These are phyloP conservation scores for Myotis planiceps DNA, from an alignment of 2,797 vertebrate genomes.

Conservation along the genomic window DNA sequence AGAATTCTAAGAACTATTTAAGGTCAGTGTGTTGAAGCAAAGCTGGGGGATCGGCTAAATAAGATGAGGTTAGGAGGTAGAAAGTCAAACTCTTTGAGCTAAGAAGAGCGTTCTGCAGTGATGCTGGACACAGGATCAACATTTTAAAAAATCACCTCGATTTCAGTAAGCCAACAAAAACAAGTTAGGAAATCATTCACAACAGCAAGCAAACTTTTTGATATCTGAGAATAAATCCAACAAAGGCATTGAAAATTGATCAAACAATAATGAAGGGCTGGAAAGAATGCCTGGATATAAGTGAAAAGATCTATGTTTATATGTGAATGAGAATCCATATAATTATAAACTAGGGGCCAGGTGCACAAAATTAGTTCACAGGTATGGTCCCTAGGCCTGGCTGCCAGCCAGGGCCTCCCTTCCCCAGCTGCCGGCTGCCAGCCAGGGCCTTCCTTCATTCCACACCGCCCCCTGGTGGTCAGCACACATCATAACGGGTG, in stretches of 20 bases:
- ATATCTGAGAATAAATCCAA: neutral
- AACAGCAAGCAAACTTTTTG: neutral
- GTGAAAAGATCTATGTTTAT: neutral
- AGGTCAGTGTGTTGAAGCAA: neutral
- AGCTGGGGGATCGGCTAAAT: fast-evolving
- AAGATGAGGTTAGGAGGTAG: neutral
- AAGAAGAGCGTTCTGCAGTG: neutral
- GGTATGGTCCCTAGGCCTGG: no score
- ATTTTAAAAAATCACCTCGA: neutral
- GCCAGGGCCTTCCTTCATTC: no score
- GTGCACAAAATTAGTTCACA: no score
- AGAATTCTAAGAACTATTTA: neutral
- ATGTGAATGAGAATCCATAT: neutral
- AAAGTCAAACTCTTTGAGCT: neutral
- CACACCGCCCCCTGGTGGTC: no score
- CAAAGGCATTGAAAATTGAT: neutral
- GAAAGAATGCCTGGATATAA: neutral
- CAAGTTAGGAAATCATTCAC: neutral
- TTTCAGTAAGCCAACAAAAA: neutral
- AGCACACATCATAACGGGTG: no score
- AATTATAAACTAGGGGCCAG: neutral
- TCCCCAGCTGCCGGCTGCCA: no score
- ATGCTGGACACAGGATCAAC: neutral
- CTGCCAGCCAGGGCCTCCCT: no score
- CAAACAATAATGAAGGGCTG: neutral